These are phyloP conservation scores for Cnemophilus loriae DNA, from an alignment of 2,113 vertebrate genomes.

Conservation along the genomic window DNA sequence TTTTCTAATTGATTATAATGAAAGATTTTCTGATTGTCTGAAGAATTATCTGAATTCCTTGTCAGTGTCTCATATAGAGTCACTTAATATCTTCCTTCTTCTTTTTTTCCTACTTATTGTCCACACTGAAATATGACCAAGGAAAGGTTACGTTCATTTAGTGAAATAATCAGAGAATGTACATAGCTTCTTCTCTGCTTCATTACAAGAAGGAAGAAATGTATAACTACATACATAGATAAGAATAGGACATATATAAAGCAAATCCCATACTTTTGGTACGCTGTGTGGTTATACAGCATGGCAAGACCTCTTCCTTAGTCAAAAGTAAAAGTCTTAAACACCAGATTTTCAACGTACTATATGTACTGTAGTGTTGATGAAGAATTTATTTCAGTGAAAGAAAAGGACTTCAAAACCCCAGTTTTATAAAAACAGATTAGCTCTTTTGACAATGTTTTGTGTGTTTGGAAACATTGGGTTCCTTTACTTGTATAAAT, in stretches of 20 bases:
- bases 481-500: neutral
- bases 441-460: neutral
- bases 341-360: neutral
- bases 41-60: neutral
- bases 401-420: accelerated
- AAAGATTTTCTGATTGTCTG: neutral
- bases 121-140: neutral
- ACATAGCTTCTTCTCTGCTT: neutral
- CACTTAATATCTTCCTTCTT: neutral
- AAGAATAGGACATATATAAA: neutral
- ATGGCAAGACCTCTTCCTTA: neutral
- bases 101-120: neutral
- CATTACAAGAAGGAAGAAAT: neutral
- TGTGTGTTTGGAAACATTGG: neutral
- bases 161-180: neutral
- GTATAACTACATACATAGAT: neutral
- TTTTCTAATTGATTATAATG: neutral
- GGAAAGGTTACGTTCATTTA: neutral
- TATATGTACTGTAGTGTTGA: neutral
- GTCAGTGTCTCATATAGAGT: neutral
- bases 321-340: neutral
- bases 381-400: neutral
- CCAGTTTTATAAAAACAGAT: neutral
- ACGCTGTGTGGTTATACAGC: neutral
- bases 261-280: neutral